These are phyloP conservation scores for Hippocampus barbouri DNA, from an alignment of 2,113 vertebrate genomes.

Conservation along the genomic window DNA sequence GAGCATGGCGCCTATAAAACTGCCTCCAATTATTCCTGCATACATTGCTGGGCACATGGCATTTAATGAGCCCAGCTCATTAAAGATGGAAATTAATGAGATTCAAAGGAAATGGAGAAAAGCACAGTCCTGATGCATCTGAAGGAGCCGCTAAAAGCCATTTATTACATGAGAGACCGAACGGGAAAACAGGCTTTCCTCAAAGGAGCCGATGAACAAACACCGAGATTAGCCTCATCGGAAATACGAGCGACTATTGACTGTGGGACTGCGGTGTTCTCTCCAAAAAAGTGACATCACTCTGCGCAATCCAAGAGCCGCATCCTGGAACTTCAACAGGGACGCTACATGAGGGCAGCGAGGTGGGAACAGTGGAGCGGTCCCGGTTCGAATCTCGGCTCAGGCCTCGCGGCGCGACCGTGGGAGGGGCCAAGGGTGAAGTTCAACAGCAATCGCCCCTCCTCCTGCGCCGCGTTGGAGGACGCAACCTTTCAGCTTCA, in stretches of 20 bases:
- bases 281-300: constrained; percentile 6
- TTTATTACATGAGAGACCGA: constrained; percentile 62
- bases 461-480: constrained; percentile 4
- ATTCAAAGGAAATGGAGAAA: constrained; percentile 66
- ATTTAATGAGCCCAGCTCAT: constrained; percentile 73
- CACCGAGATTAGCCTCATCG: constrained; percentile 46
- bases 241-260: constrained; percentile 31
- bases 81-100: constrained; percentile 74
- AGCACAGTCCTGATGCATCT: constrained; percentile 59
- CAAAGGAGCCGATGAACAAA: constrained; percentile 60
- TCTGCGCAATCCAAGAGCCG: constrained; percentile 9
- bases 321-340: too few species aligned
- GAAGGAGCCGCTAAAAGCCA: constrained; percentile 68
- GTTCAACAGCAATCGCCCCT: constrained; percentile 39
- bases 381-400: too few species aligned
- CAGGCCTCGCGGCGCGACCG: too few species aligned
- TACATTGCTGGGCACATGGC: constrained; percentile 61
- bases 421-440: constrained; percentile 13
- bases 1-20: constrained; percentile 63
- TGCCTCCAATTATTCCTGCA: constrained; percentile 61
- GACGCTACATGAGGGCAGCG: too few species aligned
- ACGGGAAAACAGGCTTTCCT: constrained; percentile 44
- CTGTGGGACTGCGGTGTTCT: constrained; percentile 21
- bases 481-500: constrained; percentile 26
- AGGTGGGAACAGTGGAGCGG: too few species aligned